Base-by-base conservation (phyloP, 1,140 invertebrate genomes). In the Lepidurus couesii region DNA sequence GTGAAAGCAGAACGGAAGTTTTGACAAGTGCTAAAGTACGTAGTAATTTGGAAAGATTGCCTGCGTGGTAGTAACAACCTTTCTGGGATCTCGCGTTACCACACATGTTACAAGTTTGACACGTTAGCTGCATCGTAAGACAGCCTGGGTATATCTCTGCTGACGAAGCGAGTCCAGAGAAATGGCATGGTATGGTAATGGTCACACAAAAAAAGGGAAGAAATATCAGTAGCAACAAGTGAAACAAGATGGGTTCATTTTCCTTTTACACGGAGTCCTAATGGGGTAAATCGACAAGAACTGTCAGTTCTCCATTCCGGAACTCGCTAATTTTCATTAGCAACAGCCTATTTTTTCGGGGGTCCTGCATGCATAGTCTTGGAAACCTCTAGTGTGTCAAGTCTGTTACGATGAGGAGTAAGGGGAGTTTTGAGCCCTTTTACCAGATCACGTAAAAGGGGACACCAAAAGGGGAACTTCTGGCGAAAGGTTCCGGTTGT, bases 271-370 rank as follows among this genome's bases (percentile, higher is more conserved):
- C n/a, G 16, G 1, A 65, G 53, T 9, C 53, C 21, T 65, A 65
- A 65, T 65, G 53, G 53, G 34, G 53, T 65, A 65, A 65, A 65
- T 65, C 53, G 53, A 65, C 53, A 65, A 65, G 53, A 65, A 65
- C 53, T 65, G 53, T 65, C 53, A 65, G 53, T 21, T 21, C 53
- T 65, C 53, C 53, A 65, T 65, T 65, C 53, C 53, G 53, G 53
- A 65, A 65, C 53, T 65, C 53, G 53, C 53, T 65, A 65, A 65
- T 65, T 65, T 65, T 65, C 53, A 65, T 65, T 65, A 65, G 53
- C 16, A 13, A 21, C 16, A 65, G 16, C 53, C 5, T 13, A 21
- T 7, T 21, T 21, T n/a, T 65, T 65, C 16, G 21, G 53, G 53
- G 53, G 16, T 65, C 21, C 21, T 16, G 6, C 8, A 4, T 21